These are phyloP conservation scores for Parascotia fuliginaria DNA, from an alignment of 2,888 invertebrate genomes.

Conservation along the genomic window DNA sequence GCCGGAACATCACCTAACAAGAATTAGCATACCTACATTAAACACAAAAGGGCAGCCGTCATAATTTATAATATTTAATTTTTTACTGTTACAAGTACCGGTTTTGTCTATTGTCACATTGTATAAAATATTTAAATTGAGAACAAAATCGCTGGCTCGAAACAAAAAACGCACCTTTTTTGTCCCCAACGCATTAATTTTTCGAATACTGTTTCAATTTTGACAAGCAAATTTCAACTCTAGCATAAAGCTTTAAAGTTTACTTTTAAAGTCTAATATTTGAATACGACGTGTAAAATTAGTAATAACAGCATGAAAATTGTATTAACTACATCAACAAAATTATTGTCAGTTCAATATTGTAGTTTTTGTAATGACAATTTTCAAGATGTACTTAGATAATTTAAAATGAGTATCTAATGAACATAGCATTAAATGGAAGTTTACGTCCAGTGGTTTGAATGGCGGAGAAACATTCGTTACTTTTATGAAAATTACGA, in stretches of 20 bases:
- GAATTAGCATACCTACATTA: constrained; percentile 82
- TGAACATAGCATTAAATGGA: too few species aligned
- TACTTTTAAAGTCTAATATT: constrained; percentile 14
- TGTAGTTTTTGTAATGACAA: constrained; percentile 6
- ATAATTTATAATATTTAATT: constrained; percentile 84
- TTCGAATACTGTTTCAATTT: constrained; percentile 39
- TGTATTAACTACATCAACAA: constrained; percentile 39
- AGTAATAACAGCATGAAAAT: constrained; percentile 57
- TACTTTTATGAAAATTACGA: too few species aligned
- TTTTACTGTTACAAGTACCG: constrained; percentile 84
- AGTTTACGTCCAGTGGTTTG: too few species aligned
- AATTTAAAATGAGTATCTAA: too few species aligned
- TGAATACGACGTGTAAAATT: constrained; percentile 52
- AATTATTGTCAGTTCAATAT: constrained; percentile 19
- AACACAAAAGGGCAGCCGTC: constrained; percentile 76
- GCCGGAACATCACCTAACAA: constrained; percentile 59
- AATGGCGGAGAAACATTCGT: too few species aligned
- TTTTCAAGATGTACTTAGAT: too few species aligned
- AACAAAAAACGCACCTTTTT: constrained; percentile 78
- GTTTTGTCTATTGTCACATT: constrained; percentile 81
- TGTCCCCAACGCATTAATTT: constrained; percentile 55
- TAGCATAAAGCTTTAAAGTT: not conserved
- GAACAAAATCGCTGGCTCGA: constrained; percentile 79
- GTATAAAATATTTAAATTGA: constrained; percentile 83
- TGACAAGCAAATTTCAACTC: constrained; percentile 23